Conservation (phyloP, 2,797 vertebrate species). For the Neosilurus hyrtlii region DNA sequence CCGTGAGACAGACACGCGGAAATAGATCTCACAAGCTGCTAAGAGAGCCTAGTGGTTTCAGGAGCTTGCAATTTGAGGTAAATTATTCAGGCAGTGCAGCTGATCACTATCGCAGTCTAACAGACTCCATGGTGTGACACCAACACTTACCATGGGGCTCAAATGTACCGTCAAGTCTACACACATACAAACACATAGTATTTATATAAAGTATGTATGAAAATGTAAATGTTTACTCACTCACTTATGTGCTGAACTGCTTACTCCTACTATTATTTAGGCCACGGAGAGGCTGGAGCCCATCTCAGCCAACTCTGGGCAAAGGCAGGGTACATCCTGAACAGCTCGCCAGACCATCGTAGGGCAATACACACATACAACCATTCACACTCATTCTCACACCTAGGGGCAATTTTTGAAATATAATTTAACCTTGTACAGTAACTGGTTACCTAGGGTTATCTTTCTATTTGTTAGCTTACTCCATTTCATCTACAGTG, state of each 20-base stretch:
- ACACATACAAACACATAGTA: background rate
- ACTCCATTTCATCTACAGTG: background rate
- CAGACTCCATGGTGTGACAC: slow-evolving; percentile 9
- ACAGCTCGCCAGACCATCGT: too few relatives aligned
- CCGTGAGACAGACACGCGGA: background rate
- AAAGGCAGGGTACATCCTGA: too few relatives aligned
- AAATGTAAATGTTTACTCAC: background rate
- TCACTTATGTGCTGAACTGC: too few relatives aligned
- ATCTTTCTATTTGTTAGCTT: background rate
- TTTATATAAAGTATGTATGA: background rate
- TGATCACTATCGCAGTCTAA: slow-evolving; percentile 43
- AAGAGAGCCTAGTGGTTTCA: slow-evolving; percentile 9
- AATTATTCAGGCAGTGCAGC: slow-evolving; percentile 49
- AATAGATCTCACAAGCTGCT: slow-evolving; percentile 19
- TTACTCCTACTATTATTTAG: too few relatives aligned
- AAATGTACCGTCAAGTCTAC: background rate
- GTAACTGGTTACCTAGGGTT: slow-evolving; percentile 6
- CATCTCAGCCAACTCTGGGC: too few relatives aligned
- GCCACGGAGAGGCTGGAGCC: too few relatives aligned
- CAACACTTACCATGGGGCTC: slow-evolving; percentile 13
- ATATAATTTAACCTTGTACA: background rate
- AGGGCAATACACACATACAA: too few relatives aligned
- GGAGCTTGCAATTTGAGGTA: slow-evolving; percentile 33
- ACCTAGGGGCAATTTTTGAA: too few relatives aligned
- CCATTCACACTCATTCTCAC: too few relatives aligned